These are phyloP conservation scores for Cheirogaleus major DNA, from an alignment of 2,797 vertebrate species.

Conservation along the genomic window DNA sequence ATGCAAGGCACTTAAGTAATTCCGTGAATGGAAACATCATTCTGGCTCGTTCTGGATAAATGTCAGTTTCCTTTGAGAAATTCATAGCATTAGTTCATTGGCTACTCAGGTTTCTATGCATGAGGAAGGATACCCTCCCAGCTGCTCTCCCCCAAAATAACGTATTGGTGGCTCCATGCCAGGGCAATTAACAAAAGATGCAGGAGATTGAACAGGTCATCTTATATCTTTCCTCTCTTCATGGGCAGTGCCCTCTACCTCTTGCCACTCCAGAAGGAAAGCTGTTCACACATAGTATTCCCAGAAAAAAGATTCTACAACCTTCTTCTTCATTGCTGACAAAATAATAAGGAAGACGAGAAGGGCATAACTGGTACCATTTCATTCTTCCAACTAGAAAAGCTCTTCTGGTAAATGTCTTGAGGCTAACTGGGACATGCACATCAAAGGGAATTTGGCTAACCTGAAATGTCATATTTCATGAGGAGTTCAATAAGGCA, in stretches of 20 bases:
- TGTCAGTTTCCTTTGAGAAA: constrained; percentile 26
- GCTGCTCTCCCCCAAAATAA: neutral
- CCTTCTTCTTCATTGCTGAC: neutral
- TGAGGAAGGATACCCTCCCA: neutral
- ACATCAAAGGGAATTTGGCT: constrained; percentile 67
- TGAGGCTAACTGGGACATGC: constrained; percentile 51
- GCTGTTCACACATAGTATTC: neutral
- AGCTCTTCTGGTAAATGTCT: constrained; percentile 41
- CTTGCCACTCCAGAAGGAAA: constrained; percentile 1
- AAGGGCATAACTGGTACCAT: neutral
- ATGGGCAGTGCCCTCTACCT: neutral
- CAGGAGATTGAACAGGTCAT: neutral
- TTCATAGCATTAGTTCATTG: neutral
- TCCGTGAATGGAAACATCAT: constrained; percentile 21
- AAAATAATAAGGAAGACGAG: neutral
- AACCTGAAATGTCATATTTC: constrained; percentile 79
- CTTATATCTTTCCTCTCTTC: neutral
- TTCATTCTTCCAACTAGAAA: constrained; percentile 52
- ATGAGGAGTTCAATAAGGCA: constrained; percentile 64
- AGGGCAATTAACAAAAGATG: neutral
- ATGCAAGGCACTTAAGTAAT: neutral
- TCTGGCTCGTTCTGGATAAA: constrained; percentile 23
- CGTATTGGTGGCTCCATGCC: neutral
- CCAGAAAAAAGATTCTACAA: neutral
- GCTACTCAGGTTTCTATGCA: neutral